Percentiles rank a stretch among this genome's conserved stretches.
Evolutionary conservation across 1,140 invertebrate species (phyloP).

Genomic region (Triops cancriformis): DNA sequence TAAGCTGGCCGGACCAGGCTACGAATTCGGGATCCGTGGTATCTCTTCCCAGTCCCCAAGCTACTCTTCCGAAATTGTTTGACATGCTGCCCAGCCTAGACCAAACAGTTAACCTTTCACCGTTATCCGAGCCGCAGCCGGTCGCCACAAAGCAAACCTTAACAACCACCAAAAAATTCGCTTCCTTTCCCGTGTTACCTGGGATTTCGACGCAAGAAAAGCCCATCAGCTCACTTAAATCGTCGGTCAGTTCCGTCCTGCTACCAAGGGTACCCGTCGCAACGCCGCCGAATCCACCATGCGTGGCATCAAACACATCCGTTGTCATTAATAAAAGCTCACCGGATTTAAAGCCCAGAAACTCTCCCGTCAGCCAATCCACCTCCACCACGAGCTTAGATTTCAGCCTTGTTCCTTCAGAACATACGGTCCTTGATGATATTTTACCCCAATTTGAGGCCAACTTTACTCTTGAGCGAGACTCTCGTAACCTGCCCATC

Average conservation of each 20-base stretch:
- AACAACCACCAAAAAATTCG: not conserved
- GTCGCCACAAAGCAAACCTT: not conserved
- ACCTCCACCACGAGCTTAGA: not conserved
- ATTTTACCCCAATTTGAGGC: not conserved
- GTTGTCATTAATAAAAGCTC: not conserved
- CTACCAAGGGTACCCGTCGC: not conserved
- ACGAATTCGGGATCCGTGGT: not conserved
- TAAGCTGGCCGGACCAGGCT: slow-evolving; percentile 23
- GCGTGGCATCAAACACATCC: not conserved
- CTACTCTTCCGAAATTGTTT: not conserved
- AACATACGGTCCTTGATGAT: not conserved
- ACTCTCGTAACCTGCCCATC: not conserved
- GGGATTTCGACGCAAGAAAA: not conserved
- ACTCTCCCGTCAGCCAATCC: not conserved
- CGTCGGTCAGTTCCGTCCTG: not conserved
- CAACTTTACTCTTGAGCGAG: not conserved
- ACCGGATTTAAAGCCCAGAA: not conserved
- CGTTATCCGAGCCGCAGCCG: not conserved
- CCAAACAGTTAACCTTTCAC: not conserved
- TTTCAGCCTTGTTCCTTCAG: not conserved
- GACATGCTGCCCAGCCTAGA: not conserved
- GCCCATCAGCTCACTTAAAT: not conserved
- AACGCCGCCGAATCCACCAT: not conserved
- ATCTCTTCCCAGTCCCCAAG: not conserved
- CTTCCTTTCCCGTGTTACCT: not conserved